These are phyloP conservation scores for Picathartes gymnocephalus DNA, from an alignment of 2,113 vertebrate genomes.

Conservation along the genomic window DNA sequence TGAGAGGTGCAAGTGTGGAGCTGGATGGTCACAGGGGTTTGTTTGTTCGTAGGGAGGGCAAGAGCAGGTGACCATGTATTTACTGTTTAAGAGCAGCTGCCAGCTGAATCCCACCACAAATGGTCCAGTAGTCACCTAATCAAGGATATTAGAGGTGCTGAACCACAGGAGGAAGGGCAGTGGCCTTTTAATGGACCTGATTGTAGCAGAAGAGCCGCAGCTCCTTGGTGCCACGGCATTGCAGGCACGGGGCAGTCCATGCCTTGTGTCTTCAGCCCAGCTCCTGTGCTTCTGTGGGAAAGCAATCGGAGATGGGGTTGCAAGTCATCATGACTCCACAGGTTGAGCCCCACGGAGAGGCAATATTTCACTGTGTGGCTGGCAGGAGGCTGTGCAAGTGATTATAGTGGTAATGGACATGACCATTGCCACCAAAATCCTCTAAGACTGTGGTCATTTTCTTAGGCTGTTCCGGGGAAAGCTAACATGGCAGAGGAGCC, in stretches of 20 bases:
- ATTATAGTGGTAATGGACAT: neutral
- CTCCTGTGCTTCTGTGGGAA: neutral
- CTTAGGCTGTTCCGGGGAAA: neutral
- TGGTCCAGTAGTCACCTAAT: neutral
- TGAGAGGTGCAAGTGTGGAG: neutral
- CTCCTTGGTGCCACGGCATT: rapidly evolving
- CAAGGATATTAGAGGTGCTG: neutral
- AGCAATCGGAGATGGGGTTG: neutral
- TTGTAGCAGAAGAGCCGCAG: neutral
- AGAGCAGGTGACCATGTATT: neutral
- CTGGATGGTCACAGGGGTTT: neutral
- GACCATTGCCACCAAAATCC: neutral
- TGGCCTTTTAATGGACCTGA: neutral
- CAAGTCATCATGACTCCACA: too few relatives aligned
- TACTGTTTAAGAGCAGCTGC: neutral
- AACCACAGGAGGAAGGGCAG: neutral
- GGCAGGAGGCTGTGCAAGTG: neutral
- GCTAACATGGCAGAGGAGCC: neutral
- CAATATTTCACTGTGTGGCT: neutral
- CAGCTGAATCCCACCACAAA: neutral
- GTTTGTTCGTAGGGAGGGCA: neutral
- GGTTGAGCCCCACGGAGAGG: neutral
- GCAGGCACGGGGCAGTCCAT: neutral
- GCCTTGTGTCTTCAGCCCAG: neutral
- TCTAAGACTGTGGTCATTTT: neutral